Evolutionary conservation across 2,888 invertebrate genomes (phyloP).

Genomic region (Slavum lentiscoides): DNA sequence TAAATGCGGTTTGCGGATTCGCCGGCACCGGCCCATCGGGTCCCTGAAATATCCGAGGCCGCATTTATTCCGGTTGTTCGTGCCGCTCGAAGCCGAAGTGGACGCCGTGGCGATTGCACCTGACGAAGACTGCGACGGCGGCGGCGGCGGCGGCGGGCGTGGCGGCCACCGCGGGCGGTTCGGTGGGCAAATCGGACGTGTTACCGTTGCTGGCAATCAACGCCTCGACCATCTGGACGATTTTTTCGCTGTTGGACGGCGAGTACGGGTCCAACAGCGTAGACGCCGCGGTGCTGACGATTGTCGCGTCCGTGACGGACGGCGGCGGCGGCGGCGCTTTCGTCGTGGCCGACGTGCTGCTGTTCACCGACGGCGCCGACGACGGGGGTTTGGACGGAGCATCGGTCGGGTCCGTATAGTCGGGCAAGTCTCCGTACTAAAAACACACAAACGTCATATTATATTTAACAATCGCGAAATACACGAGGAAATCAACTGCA

Average conservation of each 20-base stretch:
- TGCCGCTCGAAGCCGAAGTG: not conserved
- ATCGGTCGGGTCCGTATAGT: slow-evolving; percentile 56
- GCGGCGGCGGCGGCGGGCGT: not conserved
- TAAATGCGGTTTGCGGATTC: slow-evolving; percentile 57
- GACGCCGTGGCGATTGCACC: slow-evolving; percentile 42
- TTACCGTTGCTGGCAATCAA: slow-evolving; percentile 49
- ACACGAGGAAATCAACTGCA: no score
- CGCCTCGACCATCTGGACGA: slow-evolving; percentile 51
- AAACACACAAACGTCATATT: not conserved
- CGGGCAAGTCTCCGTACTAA: slow-evolving; percentile 55
- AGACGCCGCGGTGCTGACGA: not conserved
- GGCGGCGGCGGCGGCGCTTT: not conserved
- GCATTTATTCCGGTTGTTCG: slow-evolving; percentile 55
- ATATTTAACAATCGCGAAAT: no score
- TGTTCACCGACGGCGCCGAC: not conserved
- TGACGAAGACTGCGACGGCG: slow-evolving; percentile 41
- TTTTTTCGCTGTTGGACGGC: slow-evolving; percentile 36
- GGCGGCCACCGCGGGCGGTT: not conserved
- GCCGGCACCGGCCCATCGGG: slow-evolving; percentile 59
- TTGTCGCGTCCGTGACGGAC: not conserved
- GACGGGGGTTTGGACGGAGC: slow-evolving; percentile 15
- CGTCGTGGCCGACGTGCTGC: not conserved
- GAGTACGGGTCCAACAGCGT: slow-evolving; percentile 23
- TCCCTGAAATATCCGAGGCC: slow-evolving; percentile 59
- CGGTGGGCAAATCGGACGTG: slow-evolving; percentile 39